A percentile compares a stretch with the other conserved stretches of the same genome.
These are phyloP conservation scores for Diplosoma virens DNA, from an alignment of 23 tunicate genomes.

Conservation along the genomic window DNA sequence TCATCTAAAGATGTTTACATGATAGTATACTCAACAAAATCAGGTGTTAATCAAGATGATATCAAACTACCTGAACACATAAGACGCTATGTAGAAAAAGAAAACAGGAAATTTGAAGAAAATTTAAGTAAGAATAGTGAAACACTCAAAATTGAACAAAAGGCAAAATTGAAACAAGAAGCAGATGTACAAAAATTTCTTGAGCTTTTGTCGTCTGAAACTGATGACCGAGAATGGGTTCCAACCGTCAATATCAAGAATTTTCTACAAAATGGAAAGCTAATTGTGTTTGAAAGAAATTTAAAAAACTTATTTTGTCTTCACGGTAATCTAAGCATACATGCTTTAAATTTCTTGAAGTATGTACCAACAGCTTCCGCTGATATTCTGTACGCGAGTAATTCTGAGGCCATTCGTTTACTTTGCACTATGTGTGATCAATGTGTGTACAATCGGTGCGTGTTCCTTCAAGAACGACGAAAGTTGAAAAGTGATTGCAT, in stretches of 20 bases:
- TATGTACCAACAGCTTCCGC: conserved; percentile 60
- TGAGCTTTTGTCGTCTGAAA: background rate
- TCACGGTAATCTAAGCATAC: conserved; percentile 56
- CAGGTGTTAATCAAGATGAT: background rate
- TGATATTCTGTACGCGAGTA: conserved; percentile 7
- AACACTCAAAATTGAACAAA: conserved; percentile 17
- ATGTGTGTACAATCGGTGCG: conserved; percentile 64
- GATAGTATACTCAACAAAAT: conserved; percentile 63
- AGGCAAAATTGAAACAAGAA: conserved; percentile 5
- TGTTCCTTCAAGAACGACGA: conserved; percentile 32
- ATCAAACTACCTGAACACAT: conserved; percentile 32
- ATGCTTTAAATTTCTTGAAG: conserved; percentile 34
- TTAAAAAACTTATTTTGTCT: conserved; percentile 28
- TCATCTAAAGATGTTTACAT: conserved; percentile 91
- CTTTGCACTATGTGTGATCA: conserved; percentile 24
- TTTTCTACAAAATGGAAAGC: conserved; percentile 17
- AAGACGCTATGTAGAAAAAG: conserved; percentile 36
- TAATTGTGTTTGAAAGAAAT: background rate
- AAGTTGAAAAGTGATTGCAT: conserved; percentile 27
- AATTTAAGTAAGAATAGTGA: background rate
- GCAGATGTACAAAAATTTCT: conserved; percentile 19
- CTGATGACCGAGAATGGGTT: conserved; percentile 36
- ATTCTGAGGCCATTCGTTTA: background rate
- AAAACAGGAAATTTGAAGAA: conserved; percentile 32
- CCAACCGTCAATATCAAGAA: conserved; percentile 50